phyloP scores from a whole-genome alignment of 1,140 invertebrate genomes.

The Pogonognathellus flavescens region DNA sequence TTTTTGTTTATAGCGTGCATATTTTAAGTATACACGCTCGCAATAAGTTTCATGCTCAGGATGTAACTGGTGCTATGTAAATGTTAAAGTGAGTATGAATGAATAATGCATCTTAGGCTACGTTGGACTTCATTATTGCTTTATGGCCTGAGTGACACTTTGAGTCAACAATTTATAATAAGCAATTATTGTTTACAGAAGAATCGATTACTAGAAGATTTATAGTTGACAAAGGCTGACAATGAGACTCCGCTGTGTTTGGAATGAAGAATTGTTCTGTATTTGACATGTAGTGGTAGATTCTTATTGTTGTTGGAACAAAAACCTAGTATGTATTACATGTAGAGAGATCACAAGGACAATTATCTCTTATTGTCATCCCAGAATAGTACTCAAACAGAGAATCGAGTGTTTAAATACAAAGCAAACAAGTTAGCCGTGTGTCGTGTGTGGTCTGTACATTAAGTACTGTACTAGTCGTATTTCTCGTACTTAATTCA shows the following conservation, averaged over 20 bases:
- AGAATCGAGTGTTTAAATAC: not conserved
- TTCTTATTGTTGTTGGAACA: not conserved
- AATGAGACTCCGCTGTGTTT: not conserved
- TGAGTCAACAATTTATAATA: not conserved
- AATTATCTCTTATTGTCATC: slow-evolving; percentile 29
- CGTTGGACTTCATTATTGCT: too few relatives aligned
- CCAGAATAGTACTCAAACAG: not conserved
- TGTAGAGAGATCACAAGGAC: slow-evolving; percentile 5
- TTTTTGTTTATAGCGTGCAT: too few relatives aligned
- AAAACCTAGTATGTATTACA: not conserved
- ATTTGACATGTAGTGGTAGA: not conserved
- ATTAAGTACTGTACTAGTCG: too few relatives aligned
- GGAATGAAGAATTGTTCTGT: not conserved
- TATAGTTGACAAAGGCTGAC: not conserved
- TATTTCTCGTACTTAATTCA: too few relatives aligned
- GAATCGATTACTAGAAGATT: slow-evolving; percentile 1
- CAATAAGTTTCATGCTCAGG: too few relatives aligned
- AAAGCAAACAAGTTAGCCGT: not conserved
- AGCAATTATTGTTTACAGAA: not conserved
- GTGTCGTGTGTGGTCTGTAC: slow-evolving; percentile 37
- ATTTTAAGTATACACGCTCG: too few relatives aligned
- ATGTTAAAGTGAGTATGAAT: too few relatives aligned
- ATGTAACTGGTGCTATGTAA: too few relatives aligned
- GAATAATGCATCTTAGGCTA: too few relatives aligned
- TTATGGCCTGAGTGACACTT: too few relatives aligned